These are phyloP conservation scores for Hemiprocne comata DNA, from an alignment of 2,113 vertebrate species.

Conservation along the genomic window DNA sequence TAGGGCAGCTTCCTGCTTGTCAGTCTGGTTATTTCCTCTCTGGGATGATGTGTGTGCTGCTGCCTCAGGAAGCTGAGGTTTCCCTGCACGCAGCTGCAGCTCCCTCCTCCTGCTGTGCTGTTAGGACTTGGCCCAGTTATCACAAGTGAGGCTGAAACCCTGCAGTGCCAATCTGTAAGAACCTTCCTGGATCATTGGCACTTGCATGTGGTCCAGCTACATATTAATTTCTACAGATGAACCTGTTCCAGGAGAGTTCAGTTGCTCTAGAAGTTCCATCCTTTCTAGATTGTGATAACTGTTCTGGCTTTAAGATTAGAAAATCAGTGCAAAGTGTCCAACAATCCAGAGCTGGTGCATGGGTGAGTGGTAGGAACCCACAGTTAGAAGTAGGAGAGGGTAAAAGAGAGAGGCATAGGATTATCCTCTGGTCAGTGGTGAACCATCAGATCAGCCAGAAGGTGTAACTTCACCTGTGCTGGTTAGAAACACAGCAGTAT, in stretches of 20 bases:
- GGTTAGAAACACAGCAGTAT: not conserved
- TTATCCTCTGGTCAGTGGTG: not conserved
- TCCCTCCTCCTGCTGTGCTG: not conserved
- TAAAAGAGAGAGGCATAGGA: fast-evolving
- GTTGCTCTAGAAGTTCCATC: not conserved
- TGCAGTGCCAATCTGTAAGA: not conserved
- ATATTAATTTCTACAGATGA: not conserved
- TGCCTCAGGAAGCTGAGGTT: not conserved
- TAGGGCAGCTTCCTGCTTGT: not conserved
- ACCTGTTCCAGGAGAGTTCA: not conserved
- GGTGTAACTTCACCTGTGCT: not conserved
- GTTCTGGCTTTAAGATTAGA: not conserved
- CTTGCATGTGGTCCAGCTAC: not conserved
- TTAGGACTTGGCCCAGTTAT: not conserved
- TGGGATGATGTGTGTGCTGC: fast-evolving
- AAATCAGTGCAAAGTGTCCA: not conserved
- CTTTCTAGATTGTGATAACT: not conserved
- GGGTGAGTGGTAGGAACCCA: not conserved
- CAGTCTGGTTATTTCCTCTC: not conserved
- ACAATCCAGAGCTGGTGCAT: not conserved
- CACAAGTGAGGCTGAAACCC: not conserved
- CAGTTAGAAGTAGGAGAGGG: not conserved
- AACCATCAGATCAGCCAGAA: not conserved
- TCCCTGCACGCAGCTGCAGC: not conserved
- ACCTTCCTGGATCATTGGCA: not conserved